Percentiles rank a stretch among this genome's conserved stretches.
These are phyloP conservation scores for Microtus oregoni DNA, from an alignment of 2,113 vertebrate species.

Conservation along the genomic window DNA sequence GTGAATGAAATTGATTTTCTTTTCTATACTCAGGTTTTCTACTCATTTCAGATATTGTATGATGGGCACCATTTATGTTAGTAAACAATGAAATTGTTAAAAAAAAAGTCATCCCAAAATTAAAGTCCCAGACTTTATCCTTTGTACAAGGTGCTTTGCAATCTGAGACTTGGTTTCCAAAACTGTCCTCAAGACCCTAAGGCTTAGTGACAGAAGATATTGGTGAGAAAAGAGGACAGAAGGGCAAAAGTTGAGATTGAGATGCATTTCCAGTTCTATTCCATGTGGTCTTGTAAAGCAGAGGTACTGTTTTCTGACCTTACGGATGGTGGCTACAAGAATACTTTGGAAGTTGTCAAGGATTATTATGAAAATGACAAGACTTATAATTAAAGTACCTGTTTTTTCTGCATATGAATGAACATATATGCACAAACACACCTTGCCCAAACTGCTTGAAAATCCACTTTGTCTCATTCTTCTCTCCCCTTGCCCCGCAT, in stretches of 20 bases:
- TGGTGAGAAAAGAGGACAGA: background rate
- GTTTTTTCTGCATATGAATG: background rate
- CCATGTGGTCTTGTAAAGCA: conserved; percentile 28
- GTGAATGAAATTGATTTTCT: conserved; percentile 14
- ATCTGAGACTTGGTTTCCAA: conserved; percentile 43
- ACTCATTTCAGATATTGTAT: background rate
- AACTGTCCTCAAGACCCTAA: background rate
- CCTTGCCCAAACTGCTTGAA: conserved; percentile 35
- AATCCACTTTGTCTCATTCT: conserved; percentile 34
- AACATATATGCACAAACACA: background rate
- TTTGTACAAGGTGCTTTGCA: conserved; percentile 5
- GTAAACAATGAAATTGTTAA: background rate
- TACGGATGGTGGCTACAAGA: conserved; percentile 1
- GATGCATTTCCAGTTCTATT: background rate
- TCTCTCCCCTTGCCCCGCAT: conserved; percentile 25
- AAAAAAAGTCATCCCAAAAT: conserved; percentile 38
- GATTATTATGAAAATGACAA: conserved; percentile 1
- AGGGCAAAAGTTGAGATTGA: background rate
- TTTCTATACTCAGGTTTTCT: background rate
- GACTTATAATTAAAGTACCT: background rate
- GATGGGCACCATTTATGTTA: background rate
- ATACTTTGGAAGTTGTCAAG: conserved; percentile 48
- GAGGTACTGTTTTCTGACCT: conserved; percentile 1
- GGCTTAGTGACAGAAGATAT: background rate
- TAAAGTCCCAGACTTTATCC: conserved; percentile 14